These are phyloP conservation scores for Dryobotodes eremita DNA, from an alignment of 2,888 invertebrate genomes.

Conservation along the genomic window DNA sequence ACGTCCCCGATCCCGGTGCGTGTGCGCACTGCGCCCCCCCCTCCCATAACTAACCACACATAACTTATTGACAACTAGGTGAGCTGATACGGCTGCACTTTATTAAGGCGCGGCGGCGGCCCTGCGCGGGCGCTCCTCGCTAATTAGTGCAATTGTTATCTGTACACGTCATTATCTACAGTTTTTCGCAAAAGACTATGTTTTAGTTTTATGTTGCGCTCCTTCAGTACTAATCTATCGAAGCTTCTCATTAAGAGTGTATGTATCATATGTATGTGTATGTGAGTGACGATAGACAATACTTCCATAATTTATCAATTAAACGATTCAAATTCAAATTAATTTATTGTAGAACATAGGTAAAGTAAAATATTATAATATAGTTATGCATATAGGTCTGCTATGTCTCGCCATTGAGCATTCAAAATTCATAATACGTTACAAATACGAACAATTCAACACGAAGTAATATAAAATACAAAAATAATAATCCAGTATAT, in stretches of 20 bases:
- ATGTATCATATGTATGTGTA: not conserved
- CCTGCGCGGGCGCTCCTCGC: conserved; percentile 33
- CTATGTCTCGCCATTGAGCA: too few relatives aligned
- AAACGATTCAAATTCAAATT: too few relatives aligned
- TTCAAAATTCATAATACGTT: too few relatives aligned
- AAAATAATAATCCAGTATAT: too few relatives aligned
- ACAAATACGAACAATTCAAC: too few relatives aligned
- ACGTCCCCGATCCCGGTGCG: conserved; percentile 46
- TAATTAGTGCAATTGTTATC: conserved; percentile 66
- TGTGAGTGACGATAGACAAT: not conserved
- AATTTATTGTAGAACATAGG: too few relatives aligned
- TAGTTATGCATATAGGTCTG: too few relatives aligned
- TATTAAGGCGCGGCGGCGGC: conserved; percentile 38
- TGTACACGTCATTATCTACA: conserved; percentile 36
- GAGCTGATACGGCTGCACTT: conserved; percentile 64
- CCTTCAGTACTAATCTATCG: not conserved
- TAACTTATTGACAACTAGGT: conserved; percentile 69
- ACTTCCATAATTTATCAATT: not conserved
- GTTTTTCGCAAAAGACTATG: conserved; percentile 13
- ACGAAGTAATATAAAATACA: too few relatives aligned
- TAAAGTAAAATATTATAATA: too few relatives aligned
- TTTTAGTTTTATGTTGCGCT: conserved; percentile 11
- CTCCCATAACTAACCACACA: conserved; percentile 26
- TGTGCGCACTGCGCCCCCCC: conserved; percentile 25
- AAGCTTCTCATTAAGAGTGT: not conserved